These are phyloP conservation scores for Amphipoea lucens DNA, from an alignment of 2,888 invertebrate species.

Conservation along the genomic window DNA sequence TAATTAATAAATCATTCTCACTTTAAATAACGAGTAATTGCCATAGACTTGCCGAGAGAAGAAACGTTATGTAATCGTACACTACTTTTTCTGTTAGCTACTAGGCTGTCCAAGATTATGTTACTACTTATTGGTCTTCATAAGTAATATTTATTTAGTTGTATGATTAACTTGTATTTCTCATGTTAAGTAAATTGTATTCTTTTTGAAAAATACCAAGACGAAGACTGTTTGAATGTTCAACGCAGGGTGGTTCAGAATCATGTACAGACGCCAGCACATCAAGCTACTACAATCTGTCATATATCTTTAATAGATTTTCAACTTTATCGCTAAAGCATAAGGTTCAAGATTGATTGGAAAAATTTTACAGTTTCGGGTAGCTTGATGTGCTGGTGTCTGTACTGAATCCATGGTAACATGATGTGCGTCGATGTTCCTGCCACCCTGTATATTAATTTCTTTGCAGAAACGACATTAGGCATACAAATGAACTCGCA, in stretches of 20 bases:
- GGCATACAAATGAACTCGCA: not conserved
- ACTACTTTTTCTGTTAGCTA: not conserved
- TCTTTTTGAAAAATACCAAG: not conserved
- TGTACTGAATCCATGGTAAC: too few relatives aligned
- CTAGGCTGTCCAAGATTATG: not conserved
- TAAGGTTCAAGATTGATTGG: too few relatives aligned
- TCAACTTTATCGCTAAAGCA: too few relatives aligned
- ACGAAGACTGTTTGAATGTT: not conserved
- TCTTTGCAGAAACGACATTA: not conserved
- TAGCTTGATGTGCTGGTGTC: too few relatives aligned
- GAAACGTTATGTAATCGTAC: not conserved
- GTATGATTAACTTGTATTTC: not conserved
- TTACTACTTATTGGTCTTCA: not conserved
- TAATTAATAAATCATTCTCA: not conserved
- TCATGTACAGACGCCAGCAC: too few relatives aligned
- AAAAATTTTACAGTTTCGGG: too few relatives aligned
- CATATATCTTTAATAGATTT: too few relatives aligned
- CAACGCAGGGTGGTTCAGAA: too few relatives aligned
- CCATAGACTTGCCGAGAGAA: not conserved
- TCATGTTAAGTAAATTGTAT: not conserved
- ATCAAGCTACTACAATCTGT: too few relatives aligned
- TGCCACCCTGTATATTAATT: not conserved
- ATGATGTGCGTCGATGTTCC: not conserved
- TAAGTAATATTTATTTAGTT: not conserved
- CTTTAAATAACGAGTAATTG: not conserved